A percentile compares a stretch with the other conserved stretches of the same genome.
phyloP scores from a whole-genome alignment of 2,888 invertebrate genomes.

The Caenorhabditis doughertyi region DNA sequence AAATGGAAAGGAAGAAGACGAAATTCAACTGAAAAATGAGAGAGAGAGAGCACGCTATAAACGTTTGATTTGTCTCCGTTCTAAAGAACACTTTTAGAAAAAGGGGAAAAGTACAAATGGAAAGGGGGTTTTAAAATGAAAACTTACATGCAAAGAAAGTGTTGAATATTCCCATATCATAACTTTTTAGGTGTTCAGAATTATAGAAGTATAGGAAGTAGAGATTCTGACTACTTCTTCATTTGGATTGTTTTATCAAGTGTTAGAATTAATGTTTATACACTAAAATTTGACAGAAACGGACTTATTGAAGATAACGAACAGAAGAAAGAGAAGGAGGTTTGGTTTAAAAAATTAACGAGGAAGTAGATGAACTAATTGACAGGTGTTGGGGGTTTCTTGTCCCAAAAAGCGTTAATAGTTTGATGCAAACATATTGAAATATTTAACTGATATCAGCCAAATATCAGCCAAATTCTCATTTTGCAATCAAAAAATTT shows the following conservation, averaged over 20 bases:
- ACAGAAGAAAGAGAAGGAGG: not conserved
- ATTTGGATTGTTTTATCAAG: slow-evolving; percentile 16
- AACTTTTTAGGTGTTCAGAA: no score
- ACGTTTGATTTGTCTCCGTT: slow-evolving; percentile 32
- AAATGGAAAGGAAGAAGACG: slow-evolving; percentile 30
- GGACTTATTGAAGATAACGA: slow-evolving; percentile 36
- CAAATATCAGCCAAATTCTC: not conserved
- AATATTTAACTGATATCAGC: not conserved
- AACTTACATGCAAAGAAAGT: slow-evolving; percentile 48
- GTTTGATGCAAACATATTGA: slow-evolving; percentile 18
- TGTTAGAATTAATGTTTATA: not conserved
- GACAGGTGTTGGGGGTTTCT: slow-evolving; percentile 10
- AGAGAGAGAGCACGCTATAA: slow-evolving; percentile 42
- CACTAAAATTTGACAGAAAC: slow-evolving; percentile 20
- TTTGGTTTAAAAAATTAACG: slow-evolving; percentile 32
- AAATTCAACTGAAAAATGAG: slow-evolving; percentile 25
- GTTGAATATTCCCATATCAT: slow-evolving; percentile 29
- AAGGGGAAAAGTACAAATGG: not conserved
- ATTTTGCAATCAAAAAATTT: not conserved
- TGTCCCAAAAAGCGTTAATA: not conserved
- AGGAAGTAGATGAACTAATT: slow-evolving; percentile 43
- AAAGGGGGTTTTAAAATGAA: not conserved
- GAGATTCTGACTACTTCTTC: no score
- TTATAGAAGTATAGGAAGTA: no score
- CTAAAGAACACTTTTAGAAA: slow-evolving; percentile 26